Base-by-base conservation (phyloP, 2,113 vertebrate genomes). In the Peromyscus maniculatus region DNA sequence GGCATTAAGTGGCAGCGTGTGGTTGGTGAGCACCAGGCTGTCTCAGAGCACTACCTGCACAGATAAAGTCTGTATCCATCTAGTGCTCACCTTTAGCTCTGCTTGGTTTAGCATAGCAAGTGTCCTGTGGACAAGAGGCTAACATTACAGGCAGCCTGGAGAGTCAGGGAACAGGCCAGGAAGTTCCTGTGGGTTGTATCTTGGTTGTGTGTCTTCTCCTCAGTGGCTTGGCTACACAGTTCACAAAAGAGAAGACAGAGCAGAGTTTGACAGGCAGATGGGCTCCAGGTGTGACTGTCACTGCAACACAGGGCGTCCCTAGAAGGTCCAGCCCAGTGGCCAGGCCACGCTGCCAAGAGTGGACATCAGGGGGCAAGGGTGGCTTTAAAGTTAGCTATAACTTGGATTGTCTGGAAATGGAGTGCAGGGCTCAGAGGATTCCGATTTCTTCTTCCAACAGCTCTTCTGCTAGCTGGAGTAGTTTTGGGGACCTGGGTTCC, bases 21-120 rank as follows among this genome's bases (percentile, higher is more conserved):
- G 11, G 1, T 21, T 1, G 11, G 0, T 0, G 4, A 2, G 75
- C 0, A 0, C 36, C 2, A 0, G 31, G 64, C 59, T 1, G 28
- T 11, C 75, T 36, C 21, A 5, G 36, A n/a, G 0, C 36, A 24
- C 43, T 46, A 17, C 26, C 24, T 84, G 8, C 0, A 4, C 67
- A 5, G 33, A 55, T 5, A 64, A 83, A 62, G 39, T 46, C 69
- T 62, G 6, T 0, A 10, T 1, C 36, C 1, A 3, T 16, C 62
- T 36, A 13, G 39, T 12, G 12, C 5, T 75, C 16, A 0, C 12
- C 26, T 24, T 33, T 0, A 19, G 5, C 16, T 62, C n/a, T 11
- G 4, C 11, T 69, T 57, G 24, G 11, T 12, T 7, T 1, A 39
- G 83, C 19, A 2, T 4, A 5, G 33, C 7, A 17, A 28, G 74